Evolutionary conservation across 1,140 invertebrate species (phyloP), one percentile per base, ranked within the genome.

Genomic region (Latrodectus geometricus): DNA sequence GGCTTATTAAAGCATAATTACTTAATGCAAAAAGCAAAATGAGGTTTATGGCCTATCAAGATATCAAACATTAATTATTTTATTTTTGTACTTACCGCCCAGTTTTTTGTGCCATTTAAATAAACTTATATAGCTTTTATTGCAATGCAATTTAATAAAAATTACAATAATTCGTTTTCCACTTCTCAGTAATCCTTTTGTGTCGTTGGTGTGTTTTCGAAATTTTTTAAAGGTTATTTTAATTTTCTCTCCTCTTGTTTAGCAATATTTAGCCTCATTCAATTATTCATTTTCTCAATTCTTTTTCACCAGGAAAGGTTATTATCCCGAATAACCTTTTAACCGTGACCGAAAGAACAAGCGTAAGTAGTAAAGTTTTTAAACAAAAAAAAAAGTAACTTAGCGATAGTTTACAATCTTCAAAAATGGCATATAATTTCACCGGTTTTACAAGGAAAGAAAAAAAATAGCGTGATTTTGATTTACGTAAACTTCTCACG

Each of bases 301-400:
- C 35, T 35, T 35, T 35, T 61, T 61, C 11, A 11, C 17, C 11
- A 14, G 17, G 54, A 61, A 17, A 61, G 54, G 54, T 61, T 61
- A 61, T 61, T 61, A 61, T 61, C 54, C 54, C 54, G 54, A 61
- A 61, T 61, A 61, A 61, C 54, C 54, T 61, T 61, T 61, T 61
- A 61, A 61, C 54, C 54, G 54, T 61, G 54, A 61, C 54, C 54
- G 54, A 14, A 61, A 17, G 35, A 35, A 35, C 35, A 35, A 35
- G 35, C 35, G 35, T 35, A 35, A 61, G 54, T 61, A 14, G 2
- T 61, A 8, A 61, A 61, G 54, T 61, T 61, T 61, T 61, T 61
- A 61, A 61, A 61, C 54, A 8, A 61, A 61, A 61, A 35, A 35
- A 35, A 35, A 35, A 35, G 35, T 35, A 35, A 61, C 54, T 0